A percentile compares a stretch with the other conserved stretches of the same genome.
phyloP scores from a whole-genome alignment of 2,113 vertebrate genomes.

The Uria lomvia region DNA sequence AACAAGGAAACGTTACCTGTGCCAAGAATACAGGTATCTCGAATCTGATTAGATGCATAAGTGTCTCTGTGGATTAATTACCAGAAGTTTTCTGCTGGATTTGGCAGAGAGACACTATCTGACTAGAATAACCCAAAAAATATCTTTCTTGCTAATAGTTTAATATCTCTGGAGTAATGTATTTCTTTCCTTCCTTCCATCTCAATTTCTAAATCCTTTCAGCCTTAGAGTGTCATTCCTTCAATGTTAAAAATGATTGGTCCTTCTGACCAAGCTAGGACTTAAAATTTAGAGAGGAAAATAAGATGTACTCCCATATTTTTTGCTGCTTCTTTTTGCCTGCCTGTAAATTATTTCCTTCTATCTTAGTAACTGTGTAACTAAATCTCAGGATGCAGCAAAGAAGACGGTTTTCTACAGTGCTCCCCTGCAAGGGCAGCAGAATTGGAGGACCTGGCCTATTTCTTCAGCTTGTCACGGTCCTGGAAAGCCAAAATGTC shows the following conservation, averaged over 20 bases:
- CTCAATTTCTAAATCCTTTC: not conserved
- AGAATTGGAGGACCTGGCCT: not conserved
- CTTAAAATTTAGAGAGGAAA: not conserved
- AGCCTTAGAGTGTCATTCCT: not conserved
- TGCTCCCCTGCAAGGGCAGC: not conserved
- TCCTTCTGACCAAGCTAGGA: not conserved
- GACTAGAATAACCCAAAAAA: not conserved
- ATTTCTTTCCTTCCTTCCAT: not conserved
- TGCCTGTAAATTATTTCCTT: not conserved
- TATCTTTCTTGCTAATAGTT: not conserved
- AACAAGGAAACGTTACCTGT: constrained; percentile 9
- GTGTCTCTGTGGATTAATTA: constrained; percentile 66
- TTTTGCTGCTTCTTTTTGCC: not conserved
- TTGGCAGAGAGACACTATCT: constrained; percentile 12
- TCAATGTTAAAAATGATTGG: not conserved
- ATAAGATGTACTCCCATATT: not conserved
- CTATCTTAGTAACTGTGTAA: not conserved
- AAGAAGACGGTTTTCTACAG: not conserved
- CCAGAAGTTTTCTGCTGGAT: not conserved
- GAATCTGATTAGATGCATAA: constrained; percentile 35
- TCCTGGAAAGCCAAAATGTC: not conserved
- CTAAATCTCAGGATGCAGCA: not conserved
- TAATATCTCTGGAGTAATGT: not conserved
- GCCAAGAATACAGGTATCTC: constrained; percentile 30
- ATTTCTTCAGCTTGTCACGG: not conserved